Base-by-base conservation (phyloP, 2,113 vertebrate genomes). In the Alethe diademata region DNA sequence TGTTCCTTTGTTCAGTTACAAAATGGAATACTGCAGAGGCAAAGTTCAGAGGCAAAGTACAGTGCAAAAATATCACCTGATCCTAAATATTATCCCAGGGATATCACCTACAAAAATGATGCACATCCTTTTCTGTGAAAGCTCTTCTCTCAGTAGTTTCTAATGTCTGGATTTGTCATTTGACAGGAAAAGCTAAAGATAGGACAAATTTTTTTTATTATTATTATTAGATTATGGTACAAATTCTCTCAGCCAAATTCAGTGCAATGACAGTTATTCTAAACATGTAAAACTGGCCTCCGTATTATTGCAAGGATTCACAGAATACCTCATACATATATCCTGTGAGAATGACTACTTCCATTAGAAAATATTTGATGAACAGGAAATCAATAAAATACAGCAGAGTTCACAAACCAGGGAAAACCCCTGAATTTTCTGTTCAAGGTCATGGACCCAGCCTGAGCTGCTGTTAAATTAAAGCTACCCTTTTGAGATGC, bases 401-500 rank as follows among this genome's bases (percentile, higher is more conserved):
- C 42, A 86, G 11, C 38, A 87, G 35, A 64, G 8, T 58, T 72
- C 69, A 94, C 47, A 76, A 86, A 88, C 8, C 26, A 23, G 14
- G 17, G 60, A 67, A 62, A 76, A 94, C 5, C 56, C 5, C 64
- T 45, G 45, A 19, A 16, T n/a, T 15, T 73, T 94, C 74, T 93
- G 43, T 36, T 88, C 91, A 97, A 97, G 93, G 92, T 92, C 91
- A 57, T 4, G 29, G 86, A 75, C 57, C 61, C 25, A 48, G 76
- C 36, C 57, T 85, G 61, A 88, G 47, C 48, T 72, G 40, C 38
- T 47, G 64, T 71, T 87, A 90, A 92, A 97, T 95, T 95, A 89
- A 90, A 93, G 51, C 38, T 87, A 42, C 28, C 69, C 53, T 78
- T 86, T 66, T 23, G 76, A 92, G 69, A 92, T 87, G 78, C 66